Conservation (phyloP, 2,113 vertebrate genomes). For the Aepyceros melampus region DNA sequence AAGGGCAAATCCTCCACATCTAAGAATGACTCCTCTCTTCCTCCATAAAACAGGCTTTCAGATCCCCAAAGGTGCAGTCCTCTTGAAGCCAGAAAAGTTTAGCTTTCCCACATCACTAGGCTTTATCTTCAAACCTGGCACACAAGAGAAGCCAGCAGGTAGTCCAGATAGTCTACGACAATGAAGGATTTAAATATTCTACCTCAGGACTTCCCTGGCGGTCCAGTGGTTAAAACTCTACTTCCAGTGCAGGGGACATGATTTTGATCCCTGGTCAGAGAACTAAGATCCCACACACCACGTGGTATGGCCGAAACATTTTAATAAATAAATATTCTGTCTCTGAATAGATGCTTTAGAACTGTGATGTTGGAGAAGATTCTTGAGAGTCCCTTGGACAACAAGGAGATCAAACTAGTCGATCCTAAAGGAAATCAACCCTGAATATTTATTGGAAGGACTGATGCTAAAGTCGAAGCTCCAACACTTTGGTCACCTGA, state of each 20-base stretch:
- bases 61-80: neutral
- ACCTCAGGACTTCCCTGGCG: neutral
- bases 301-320: neutral
- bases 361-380: neutral
- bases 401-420: neutral
- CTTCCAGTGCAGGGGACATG: neutral
- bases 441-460: neutral
- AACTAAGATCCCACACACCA: neutral
- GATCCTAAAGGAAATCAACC: neutral
- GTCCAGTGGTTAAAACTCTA: neutral
- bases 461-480: neutral
- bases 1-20: no score
- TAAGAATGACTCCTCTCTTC: neutral
- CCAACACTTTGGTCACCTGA: neutral
- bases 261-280: neutral
- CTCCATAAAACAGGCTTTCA: neutral
- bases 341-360: neutral
- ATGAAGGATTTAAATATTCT: neutral
- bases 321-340: neutral
- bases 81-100: neutral
- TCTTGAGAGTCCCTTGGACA: neutral
- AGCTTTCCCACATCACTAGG: neutral
- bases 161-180: neutral
- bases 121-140: neutral
- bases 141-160: neutral